Conservation (phyloP, 2,113 vertebrate genomes). For the Nannobrachium achirus region DNA sequence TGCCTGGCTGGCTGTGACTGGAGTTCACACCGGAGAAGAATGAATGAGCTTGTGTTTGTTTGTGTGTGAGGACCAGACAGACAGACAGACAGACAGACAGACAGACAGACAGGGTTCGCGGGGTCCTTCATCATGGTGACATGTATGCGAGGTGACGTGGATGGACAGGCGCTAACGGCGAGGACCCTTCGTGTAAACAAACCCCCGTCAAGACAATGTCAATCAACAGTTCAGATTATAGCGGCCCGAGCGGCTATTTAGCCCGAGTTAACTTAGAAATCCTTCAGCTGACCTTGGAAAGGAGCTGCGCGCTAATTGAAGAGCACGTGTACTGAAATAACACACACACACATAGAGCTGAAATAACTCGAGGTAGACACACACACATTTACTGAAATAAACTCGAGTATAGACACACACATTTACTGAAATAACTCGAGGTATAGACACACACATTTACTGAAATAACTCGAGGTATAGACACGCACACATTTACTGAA, state of each 20-base stretch:
- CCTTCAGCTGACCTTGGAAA: conserved; percentile 61
- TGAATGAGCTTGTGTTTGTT: conserved; percentile 46
- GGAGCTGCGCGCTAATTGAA: conserved; percentile 38
- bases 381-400: too few species aligned
- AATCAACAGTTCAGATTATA: conserved; percentile 62
- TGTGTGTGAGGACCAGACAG: conserved; percentile 45
- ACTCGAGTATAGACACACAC: too few species aligned
- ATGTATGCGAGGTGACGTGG: conserved; percentile 68
- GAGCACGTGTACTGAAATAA: conserved; percentile 27
- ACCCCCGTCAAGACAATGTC: conserved; percentile 58
- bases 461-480: too few species aligned
- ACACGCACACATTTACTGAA: too few species aligned
- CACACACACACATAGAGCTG: too few species aligned
- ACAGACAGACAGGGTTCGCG: background rate
- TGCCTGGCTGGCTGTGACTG: conserved; percentile 24
- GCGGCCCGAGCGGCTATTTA: too few species aligned
- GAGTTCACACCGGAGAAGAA: conserved; percentile 34
- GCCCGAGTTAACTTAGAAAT: too few species aligned
- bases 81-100: too few species aligned
- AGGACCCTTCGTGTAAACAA: conserved; percentile 55
- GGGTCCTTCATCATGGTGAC: conserved; percentile 66
- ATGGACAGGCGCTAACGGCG: conserved; percentile 69
- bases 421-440: too few species aligned
- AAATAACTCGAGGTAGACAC: too few species aligned
- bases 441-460: too few species aligned